Evolutionary conservation across 2,888 invertebrate species (phyloP).

Genomic region (Lasioglossum villosulum): DNA sequence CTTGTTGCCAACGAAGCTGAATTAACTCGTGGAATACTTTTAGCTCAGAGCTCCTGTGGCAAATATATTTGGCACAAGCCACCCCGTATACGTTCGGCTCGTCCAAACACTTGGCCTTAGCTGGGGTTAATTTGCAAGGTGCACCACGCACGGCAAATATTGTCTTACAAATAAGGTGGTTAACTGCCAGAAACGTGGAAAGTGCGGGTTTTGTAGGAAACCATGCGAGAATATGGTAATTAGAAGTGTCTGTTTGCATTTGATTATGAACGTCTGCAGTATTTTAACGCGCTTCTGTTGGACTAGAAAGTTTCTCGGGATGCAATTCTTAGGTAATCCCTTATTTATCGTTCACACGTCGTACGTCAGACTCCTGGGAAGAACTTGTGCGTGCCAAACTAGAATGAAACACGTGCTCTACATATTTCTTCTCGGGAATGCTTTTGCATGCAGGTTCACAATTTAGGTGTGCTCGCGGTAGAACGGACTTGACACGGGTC

Average conservation of each 20-base stretch:
- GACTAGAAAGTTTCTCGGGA: background rate
- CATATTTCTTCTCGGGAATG: background rate
- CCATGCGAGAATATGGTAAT: conserved; percentile 14
- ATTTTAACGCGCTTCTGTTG: background rate
- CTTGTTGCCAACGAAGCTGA: no score
- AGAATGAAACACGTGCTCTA: background rate
- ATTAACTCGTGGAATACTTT: background rate
- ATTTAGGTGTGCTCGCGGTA: background rate
- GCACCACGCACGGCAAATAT: conserved; percentile 13
- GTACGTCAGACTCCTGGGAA: background rate
- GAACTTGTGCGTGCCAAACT: background rate
- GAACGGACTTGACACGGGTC: background rate
- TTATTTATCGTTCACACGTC: background rate
- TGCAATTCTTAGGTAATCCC: background rate
- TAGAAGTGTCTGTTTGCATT: conserved; percentile 2
- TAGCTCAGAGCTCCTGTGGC: background rate
- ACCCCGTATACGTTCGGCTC: background rate
- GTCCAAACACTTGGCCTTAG: background rate
- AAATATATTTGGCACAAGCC: background rate
- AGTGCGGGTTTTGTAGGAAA: background rate
- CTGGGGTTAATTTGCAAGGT: conserved; percentile 21
- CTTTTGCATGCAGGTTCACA: background rate
- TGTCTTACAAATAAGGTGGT: conserved; percentile 26
- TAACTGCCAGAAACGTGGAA: background rate
- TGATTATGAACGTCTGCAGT: background rate